phyloP scores from a whole-genome alignment of 1,140 invertebrate genomes.

The Anastatus disparis region DNA sequence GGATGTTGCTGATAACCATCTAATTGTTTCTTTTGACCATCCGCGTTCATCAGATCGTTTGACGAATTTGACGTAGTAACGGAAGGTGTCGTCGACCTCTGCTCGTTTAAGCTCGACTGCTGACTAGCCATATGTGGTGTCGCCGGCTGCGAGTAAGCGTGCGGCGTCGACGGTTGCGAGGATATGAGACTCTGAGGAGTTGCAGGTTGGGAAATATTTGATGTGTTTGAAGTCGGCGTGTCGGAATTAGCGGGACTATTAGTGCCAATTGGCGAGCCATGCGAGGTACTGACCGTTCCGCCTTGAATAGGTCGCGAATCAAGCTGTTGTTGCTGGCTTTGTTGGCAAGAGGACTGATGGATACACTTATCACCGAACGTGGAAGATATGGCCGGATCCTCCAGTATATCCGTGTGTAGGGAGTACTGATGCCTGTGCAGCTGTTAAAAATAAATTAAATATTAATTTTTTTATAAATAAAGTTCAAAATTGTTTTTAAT shows the following conservation, averaged over 20 bases:
- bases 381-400: conserved; percentile 78
- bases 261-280: conserved; percentile 73
- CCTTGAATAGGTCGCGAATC: conserved; percentile 78
- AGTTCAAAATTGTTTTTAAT: neutral
- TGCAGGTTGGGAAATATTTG: conserved; percentile 58
- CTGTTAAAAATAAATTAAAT: conserved; percentile 37
- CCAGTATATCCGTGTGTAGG: conserved; percentile 67
- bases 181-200: conserved; percentile 61
- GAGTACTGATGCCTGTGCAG: conserved; percentile 57
- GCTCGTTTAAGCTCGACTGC: conserved; percentile 44
- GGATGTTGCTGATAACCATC: conserved; percentile 57
- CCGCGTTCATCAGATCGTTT: conserved; percentile 26
- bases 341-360: conserved; percentile 53
- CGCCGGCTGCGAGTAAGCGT: conserved; percentile 62
- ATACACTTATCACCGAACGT: conserved; percentile 72
- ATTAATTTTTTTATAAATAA: neutral
- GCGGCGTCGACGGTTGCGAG: conserved; percentile 61
- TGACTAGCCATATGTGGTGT: conserved; percentile 56
- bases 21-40: conserved; percentile 39
- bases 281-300: conserved; percentile 79
- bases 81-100: conserved; percentile 52
- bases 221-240: conserved; percentile 54
- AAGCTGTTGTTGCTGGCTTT: conserved; percentile 53
- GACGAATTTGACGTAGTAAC: conserved; percentile 9
- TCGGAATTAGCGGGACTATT: conserved; percentile 63